Evolutionary conservation across 2,888 invertebrate species (phyloP), one percentile per base, ranked within the genome.

Genomic region (Heliconius aoede): DNA sequence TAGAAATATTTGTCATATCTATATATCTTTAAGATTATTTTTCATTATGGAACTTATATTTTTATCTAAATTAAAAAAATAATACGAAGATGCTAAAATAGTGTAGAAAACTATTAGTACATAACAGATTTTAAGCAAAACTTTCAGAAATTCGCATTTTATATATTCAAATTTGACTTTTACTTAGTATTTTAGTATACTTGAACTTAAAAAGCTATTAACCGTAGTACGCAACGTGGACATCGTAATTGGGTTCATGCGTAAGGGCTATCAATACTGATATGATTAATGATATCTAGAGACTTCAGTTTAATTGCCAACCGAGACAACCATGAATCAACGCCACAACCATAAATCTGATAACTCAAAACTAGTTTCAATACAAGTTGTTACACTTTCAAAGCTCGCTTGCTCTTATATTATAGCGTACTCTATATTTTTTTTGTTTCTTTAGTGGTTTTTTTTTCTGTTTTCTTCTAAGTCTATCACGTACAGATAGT

Each of bases 251-350:
- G 93, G 93, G 90, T 92, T 89, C 90, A 90, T 92, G 90, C 89
- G 73, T 86, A 86, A 86, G 85, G 89, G 87, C 93, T 92, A 94
- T 93, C 94, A 91, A 92, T 93, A 91, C 89, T 85, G 83, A 30
- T 86, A 89, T 94, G 94, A 94, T 94, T 94, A 92, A 94, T 94
- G 91, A 89, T 90, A 92, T 90, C 88, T 87, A 83, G 86, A 86
- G 88, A 88, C 90, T 87, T 85, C 86, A 86, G 85, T 90, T 90
- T 93, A 93, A 93, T 93, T 94, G 93, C 92, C 86, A 89, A 89
- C 84, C 85, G 87, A 86, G 89, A 89, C 88, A 85, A 86, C 91
- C 90, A 92, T 93, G 93, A 93, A 93, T 93, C 94, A 94, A 93
- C 86, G 89, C 84, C 87, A 85, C 88, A 88, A 87, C 91, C 89